phyloP scores from a whole-genome alignment of 2,113 vertebrate species.

The Bettongia penicillata region DNA sequence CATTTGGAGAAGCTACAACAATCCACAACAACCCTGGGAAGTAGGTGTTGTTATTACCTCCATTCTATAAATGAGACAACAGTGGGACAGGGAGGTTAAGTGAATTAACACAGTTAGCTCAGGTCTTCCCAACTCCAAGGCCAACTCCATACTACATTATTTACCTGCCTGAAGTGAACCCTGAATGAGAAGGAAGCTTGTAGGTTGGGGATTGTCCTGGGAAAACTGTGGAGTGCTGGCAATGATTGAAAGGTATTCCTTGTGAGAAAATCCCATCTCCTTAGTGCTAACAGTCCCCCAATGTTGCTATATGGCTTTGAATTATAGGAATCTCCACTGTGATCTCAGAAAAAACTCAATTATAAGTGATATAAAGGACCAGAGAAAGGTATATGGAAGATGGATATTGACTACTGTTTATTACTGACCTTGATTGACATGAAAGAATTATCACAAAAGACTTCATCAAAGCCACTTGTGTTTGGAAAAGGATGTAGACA shows the following conservation, averaged over 20 bases:
- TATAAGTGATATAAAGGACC: background rate
- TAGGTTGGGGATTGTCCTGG: background rate
- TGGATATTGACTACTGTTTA: background rate
- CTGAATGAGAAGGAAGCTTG: background rate
- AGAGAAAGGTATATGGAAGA: background rate
- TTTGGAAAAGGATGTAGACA: too few relatives aligned
- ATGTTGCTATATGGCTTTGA: background rate
- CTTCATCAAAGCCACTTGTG: background rate
- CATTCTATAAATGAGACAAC: background rate
- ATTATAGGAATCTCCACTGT: background rate
- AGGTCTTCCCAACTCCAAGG: too few relatives aligned
- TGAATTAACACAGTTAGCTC: background rate
- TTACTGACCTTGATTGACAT: background rate
- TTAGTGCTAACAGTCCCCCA: background rate
- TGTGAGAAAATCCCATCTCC: background rate
- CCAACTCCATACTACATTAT: background rate
- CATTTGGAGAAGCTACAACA: background rate
- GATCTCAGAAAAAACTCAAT: background rate
- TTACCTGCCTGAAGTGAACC: background rate
- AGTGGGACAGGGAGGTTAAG: background rate
- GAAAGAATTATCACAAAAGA: background rate
- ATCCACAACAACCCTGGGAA: background rate
- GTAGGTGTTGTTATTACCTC: background rate
- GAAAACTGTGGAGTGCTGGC: background rate
- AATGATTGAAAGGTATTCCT: background rate